Percentiles rank a stretch among this genome's conserved stretches.
phyloP scores from a whole-genome alignment of 1,140 invertebrate species.

The Ylistrum balloti region DNA sequence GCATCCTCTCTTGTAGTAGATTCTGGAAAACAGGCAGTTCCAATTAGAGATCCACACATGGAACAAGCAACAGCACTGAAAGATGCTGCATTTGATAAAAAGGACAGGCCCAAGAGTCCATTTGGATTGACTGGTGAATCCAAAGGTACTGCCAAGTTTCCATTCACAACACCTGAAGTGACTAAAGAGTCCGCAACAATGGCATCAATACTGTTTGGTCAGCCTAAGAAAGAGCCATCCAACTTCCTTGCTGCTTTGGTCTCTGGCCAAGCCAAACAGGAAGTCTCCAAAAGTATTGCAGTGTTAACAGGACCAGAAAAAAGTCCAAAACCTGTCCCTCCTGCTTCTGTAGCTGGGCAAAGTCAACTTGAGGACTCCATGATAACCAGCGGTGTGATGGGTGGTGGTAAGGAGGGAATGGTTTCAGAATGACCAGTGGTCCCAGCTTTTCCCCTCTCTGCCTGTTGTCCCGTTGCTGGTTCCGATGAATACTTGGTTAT shows the following conservation, averaged over 20 bases:
- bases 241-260: conserved; percentile 11
- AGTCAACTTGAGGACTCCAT: background rate
- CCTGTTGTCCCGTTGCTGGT: background rate
- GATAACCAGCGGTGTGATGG: conserved; percentile 31
- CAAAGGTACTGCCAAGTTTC: background rate
- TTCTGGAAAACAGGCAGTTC: background rate
- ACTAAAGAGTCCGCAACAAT: background rate
- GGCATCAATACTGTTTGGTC: conserved; percentile 5
- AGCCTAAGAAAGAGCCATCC: conserved; percentile 19
- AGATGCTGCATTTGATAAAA: background rate
- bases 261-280: background rate
- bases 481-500: background rate
- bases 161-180: background rate
- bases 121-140: background rate
- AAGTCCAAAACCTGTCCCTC: background rate
- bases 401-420: conserved; percentile 31
- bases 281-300: background rate
- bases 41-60: background rate
- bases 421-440: background rate
- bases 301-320: conserved; percentile 19
- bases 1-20: conserved; percentile 11
- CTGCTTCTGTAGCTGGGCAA: background rate
- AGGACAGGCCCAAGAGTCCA: background rate
- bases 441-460: background rate
- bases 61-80: background rate